These are phyloP conservation scores for Orientallactaga sibirica DNA, from an alignment of 2,797 vertebrate genomes.

Conservation along the genomic window DNA sequence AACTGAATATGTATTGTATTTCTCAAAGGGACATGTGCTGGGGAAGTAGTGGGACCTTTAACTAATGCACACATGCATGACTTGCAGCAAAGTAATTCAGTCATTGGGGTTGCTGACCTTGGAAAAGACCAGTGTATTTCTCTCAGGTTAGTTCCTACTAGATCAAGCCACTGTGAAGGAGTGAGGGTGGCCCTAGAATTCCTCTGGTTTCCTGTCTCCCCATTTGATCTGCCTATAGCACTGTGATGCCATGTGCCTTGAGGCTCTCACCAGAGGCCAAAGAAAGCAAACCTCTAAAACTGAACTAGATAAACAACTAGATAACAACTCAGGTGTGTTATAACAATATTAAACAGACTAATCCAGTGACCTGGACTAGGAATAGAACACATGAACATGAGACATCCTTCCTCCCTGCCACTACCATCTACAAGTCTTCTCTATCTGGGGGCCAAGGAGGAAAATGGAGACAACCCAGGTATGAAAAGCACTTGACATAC, in stretches of 20 bases:
- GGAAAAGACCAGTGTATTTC: not conserved
- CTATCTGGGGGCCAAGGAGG: not conserved
- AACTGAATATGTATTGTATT: no score
- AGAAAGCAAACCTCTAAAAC: not conserved
- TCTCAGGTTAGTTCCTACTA: not conserved
- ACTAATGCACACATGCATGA: no score
- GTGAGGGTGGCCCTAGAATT: not conserved
- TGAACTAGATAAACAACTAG: not conserved
- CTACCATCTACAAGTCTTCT: not conserved
- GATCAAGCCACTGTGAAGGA: no score
- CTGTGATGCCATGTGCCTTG: not conserved
- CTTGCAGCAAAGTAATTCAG: no score
- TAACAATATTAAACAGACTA: not conserved
- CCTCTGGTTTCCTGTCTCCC: not conserved
- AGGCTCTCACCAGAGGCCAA: not conserved
- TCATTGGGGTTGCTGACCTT: no score
- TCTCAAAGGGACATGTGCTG: no score
- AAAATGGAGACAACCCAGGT: not conserved
- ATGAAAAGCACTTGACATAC: rapidly evolving
- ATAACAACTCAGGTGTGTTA: not conserved
- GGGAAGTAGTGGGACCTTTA: no score
- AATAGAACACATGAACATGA: not conserved
- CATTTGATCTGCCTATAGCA: not conserved
- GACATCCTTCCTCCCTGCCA: not conserved
- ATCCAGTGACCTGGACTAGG: no score